Evolutionary conservation across 1,140 invertebrate species (phyloP), one percentile per base, ranked within the genome.

Genomic region (Drosophila sp.): DNA sequence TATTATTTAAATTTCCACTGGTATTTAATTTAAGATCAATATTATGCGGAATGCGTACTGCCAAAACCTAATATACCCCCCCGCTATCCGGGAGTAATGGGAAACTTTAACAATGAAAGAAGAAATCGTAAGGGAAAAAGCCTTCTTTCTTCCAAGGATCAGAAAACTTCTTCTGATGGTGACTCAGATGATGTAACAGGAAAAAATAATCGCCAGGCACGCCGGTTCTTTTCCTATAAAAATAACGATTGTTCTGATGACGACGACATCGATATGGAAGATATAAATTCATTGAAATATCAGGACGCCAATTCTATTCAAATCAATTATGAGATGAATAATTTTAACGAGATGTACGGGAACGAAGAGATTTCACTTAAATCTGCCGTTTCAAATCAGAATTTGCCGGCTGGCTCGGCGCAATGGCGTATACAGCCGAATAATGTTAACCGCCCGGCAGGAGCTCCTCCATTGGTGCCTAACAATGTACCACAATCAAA

Each of bases 301-400:
- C 17, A 50, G 17, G 63, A 67, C 0, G 25, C 74, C 0, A 81
- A 70, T 35, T 17, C 11, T 4, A 62, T 10, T 5, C 80, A 84
- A 65, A 66, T 84, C 2, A 54, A 54, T 5, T 87, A 38, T 40
- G 83, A 86, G 33, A 58, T 67, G 4, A 54, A 65, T 10, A 84
- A 87, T 1, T 89, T 87, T 4, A 61, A 87, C 33, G 60, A 74
- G 23, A 5, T 66, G 2, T 83, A 68, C 30, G 55, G 60, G 1
- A 61, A 57, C 5, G 8, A 54, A 6, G 29, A 58, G 3, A 17
- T 17, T 17, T 17, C 17, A 17, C 17, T 17, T 17, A 17, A 17
- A 17, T 5, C 40, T 23, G 2, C 33, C 5, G 30, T 58, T 10
- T 17, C 40, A 6, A 50, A 2, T 10, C 44, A 50, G 1, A 64